phyloP scores from a whole-genome alignment of 37 sponge, comb jelly and placozoan genomes.

The Amphimedon queenslandica region DNA sequence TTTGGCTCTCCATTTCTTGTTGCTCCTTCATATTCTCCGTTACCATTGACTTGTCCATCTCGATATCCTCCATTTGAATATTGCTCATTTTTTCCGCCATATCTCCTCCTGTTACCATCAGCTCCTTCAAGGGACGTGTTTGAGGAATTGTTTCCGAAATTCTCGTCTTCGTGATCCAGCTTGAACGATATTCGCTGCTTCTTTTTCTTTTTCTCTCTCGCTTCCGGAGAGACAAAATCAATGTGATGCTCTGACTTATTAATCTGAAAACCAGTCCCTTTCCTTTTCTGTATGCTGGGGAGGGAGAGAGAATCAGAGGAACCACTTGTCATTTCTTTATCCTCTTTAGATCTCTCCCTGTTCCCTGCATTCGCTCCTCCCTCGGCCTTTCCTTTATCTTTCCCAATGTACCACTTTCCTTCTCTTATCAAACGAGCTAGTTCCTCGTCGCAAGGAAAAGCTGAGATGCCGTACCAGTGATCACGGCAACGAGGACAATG shows the following conservation, averaged over 20 bases:
- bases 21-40: not conserved
- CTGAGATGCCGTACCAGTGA: constrained; percentile 76
- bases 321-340: not conserved
- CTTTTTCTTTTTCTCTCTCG: constrained; percentile 14
- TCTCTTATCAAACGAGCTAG: constrained; percentile 57
- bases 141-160: not conserved
- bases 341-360: not conserved
- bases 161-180: constrained; percentile 16
- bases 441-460: constrained; percentile 77
- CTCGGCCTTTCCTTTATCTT: not conserved
- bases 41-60: constrained; percentile 2
- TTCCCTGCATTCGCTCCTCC: not conserved
- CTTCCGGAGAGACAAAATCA: not conserved
- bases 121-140: not conserved
- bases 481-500: constrained; percentile 84
- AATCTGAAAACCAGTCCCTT: not conserved
- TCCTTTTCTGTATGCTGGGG: not conserved
- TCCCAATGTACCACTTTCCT: constrained; percentile 65
- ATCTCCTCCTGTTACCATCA: not conserved
- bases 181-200: constrained; percentile 49
- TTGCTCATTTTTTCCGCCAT: too few relatives aligned
- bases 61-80: not conserved
- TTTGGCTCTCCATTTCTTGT: not conserved
- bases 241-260: not conserved
- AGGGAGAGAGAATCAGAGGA: not conserved